Conservation (phyloP, 64 coral and sea anemone species). For the Catalaphyllia jardinei region DNA sequence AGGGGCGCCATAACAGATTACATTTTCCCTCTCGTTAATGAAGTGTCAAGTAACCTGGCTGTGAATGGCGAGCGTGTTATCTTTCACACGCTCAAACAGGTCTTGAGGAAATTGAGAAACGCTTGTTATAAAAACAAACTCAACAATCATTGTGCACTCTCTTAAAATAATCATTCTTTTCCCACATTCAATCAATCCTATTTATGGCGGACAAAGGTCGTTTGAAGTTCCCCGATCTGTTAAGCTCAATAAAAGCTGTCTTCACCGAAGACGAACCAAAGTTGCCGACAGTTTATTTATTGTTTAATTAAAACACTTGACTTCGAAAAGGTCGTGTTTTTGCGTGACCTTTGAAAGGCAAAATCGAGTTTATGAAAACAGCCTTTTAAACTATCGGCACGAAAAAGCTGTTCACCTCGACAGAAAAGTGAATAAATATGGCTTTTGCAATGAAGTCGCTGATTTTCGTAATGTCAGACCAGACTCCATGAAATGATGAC, state of each 20-base stretch:
- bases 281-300: slow-evolving; percentile 55
- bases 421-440: slow-evolving; percentile 3
- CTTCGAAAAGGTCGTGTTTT: slow-evolving; percentile 49
- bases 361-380: slow-evolving; percentile 55
- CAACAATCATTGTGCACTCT: not conserved
- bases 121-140: slow-evolving; percentile 23
- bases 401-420: slow-evolving; percentile 40
- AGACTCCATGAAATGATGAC: not conserved
- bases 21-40: not conserved
- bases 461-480: not conserved
- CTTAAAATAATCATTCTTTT: slow-evolving; percentile 18
- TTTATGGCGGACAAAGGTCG: slow-evolving; percentile 24
- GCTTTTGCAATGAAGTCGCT: not conserved
- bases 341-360: slow-evolving; percentile 4
- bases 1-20: not conserved
- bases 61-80: slow-evolving; percentile 3
- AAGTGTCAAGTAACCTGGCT: slow-evolving; percentile 13
- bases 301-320: slow-evolving; percentile 58
- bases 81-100: slow-evolving; percentile 29
- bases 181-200: slow-evolving; percentile 20
- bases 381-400: slow-evolving; percentile 14
- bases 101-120: slow-evolving; percentile 25
- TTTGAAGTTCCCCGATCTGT: slow-evolving; percentile 50
- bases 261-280: slow-evolving; percentile 30
- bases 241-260: slow-evolving; percentile 46